Evolutionary conservation across 2,888 invertebrate genomes (phyloP).

Genomic region (Frankliniella intonsa): DNA sequence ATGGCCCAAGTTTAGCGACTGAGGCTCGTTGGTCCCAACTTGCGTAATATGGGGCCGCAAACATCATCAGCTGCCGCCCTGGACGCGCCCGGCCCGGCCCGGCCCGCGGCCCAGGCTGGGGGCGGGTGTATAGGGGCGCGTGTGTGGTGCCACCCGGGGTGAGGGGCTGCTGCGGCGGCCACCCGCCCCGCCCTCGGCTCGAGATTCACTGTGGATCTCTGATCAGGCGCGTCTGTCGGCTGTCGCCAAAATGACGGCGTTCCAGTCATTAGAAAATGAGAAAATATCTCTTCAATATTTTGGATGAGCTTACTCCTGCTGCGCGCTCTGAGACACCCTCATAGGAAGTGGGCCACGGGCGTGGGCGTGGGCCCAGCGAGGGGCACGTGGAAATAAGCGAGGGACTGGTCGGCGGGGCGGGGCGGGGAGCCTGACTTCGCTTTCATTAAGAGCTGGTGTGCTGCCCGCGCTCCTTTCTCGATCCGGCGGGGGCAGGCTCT

Average conservation of each 20-base stretch:
- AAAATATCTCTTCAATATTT: too few species aligned
- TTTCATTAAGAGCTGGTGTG: too few species aligned
- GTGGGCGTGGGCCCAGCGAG: too few species aligned
- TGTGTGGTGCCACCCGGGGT: not conserved
- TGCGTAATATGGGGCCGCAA: conserved; percentile 25
- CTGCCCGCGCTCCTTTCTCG: too few species aligned
- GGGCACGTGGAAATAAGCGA: too few species aligned
- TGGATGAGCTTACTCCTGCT: too few species aligned
- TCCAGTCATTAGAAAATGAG: too few species aligned
- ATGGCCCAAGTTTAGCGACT: conserved; percentile 15
- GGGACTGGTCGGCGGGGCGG: too few species aligned
- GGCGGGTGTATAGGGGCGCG: not conserved
- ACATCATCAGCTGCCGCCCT: not conserved
- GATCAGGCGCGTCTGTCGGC: not conserved
- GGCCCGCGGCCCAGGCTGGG: not conserved
- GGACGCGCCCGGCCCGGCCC: not conserved
- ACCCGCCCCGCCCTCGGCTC: not conserved
- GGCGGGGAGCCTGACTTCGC: too few species aligned
- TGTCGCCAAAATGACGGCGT: not conserved
- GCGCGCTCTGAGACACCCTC: too few species aligned
- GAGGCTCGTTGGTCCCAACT: conserved; percentile 15
- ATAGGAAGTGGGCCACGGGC: too few species aligned
- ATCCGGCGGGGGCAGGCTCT: too few species aligned
- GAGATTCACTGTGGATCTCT: not conserved
- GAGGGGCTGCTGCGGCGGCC: not conserved